phyloP scores from a whole-genome alignment of 2,113 vertebrate species.

The Crotalus tigris region DNA sequence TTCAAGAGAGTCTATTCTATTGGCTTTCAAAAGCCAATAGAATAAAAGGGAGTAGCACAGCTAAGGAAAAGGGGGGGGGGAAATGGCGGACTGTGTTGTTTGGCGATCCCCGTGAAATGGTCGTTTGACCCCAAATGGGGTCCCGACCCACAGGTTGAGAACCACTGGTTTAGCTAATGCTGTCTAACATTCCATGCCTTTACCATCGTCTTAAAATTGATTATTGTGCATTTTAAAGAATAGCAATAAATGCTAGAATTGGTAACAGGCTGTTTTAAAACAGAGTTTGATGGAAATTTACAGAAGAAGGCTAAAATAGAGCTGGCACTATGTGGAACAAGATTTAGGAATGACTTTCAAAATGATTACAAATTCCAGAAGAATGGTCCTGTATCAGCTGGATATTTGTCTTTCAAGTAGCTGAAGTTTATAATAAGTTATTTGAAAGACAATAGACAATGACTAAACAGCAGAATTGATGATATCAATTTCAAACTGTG shows the following conservation, averaged over 20 bases:
- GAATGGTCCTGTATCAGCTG: background rate
- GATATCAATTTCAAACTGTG: background rate
- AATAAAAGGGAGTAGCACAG: no score
- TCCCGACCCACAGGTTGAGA: no score
- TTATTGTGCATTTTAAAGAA: background rate
- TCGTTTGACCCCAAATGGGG: no score
- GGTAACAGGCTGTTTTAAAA: background rate
- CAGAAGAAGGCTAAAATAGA: slow-evolving; percentile 1
- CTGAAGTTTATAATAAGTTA: background rate
- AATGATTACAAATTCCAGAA: slow-evolving; percentile 5
- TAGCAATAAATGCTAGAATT: background rate
- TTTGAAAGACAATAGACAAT: slow-evolving; percentile 5
- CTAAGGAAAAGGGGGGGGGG: no score
- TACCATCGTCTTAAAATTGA: accelerated
- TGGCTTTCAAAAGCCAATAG: no score
- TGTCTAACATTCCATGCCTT: background rate
- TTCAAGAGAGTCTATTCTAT: no score
- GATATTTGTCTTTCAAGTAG: slow-evolving; percentile 10
- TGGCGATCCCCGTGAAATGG: no score
- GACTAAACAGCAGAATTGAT: slow-evolving; percentile 2
- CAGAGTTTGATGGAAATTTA: slow-evolving; percentile 9
- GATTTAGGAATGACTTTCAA: background rate
- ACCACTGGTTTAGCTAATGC: background rate
- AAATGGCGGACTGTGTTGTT: no score
- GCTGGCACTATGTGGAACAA: slow-evolving; percentile 23